Percentiles rank a stretch among this genome's conserved stretches.
Evolutionary conservation across 2,797 vertebrate genomes (phyloP).

Genomic region (Sebastes hubbsi): DNA sequence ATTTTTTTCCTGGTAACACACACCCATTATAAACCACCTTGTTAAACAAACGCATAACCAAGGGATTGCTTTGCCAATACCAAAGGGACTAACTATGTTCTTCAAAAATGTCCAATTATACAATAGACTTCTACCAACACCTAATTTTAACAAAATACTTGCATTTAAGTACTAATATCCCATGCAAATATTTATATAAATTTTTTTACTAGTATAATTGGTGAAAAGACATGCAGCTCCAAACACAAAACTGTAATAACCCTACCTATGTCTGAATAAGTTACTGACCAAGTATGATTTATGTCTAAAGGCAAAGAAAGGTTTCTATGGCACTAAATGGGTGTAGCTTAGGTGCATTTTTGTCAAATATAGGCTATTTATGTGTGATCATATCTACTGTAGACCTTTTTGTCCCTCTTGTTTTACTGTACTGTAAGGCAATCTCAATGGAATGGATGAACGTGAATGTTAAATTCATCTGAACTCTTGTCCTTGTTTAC

Average conservation of each 20-base stretch:
- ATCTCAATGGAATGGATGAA: slow-evolving; percentile 79
- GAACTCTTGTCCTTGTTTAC: slow-evolving; percentile 51
- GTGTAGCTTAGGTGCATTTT: slow-evolving; percentile 80
- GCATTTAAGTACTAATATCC: slow-evolving; percentile 60
- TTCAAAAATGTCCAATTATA: slow-evolving; percentile 69
- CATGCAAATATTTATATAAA: slow-evolving; percentile 70
- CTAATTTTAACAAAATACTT: slow-evolving; percentile 64
- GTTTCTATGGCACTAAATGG: slow-evolving; percentile 85
- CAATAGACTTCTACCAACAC: slow-evolving; percentile 65
- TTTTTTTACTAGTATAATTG: slow-evolving; percentile 56
- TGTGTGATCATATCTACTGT: slow-evolving; percentile 69
- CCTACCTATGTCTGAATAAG: slow-evolving; percentile 67
- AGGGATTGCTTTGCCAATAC: slow-evolving; percentile 75
- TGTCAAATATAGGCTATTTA: slow-evolving; percentile 78
- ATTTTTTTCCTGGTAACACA: slow-evolving; percentile 48
- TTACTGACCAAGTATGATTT: slow-evolving; percentile 74
- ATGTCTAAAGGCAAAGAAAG: slow-evolving; percentile 84
- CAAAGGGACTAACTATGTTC: slow-evolving; percentile 61
- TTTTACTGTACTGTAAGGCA: slow-evolving; percentile 78
- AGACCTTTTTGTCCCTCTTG: slow-evolving; percentile 66
- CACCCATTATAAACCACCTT: slow-evolving; percentile 65
- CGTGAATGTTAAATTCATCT: slow-evolving; percentile 61
- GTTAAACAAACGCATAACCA: slow-evolving; percentile 64
- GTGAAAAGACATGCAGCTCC: slow-evolving; percentile 68
- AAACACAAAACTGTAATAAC: slow-evolving; percentile 64